phyloP scores from a whole-genome alignment of 2,113 vertebrate genomes.

The Zonotrichia leucophrys region DNA sequence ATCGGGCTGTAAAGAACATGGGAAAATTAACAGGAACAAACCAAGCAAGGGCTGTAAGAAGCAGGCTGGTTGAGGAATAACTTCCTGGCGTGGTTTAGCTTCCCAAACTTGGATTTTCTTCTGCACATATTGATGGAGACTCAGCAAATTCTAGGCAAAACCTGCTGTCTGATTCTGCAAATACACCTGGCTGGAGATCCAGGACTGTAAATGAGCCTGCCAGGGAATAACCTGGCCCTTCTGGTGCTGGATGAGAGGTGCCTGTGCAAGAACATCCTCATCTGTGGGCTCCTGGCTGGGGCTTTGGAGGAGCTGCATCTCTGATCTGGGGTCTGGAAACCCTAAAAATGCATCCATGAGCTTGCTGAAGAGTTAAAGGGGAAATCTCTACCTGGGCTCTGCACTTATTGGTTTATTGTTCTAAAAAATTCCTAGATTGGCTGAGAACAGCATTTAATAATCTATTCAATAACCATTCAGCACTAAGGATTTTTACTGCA shows the following conservation, averaged over 20 bases:
- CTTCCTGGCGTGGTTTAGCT: not conserved
- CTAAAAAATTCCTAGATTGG: not conserved
- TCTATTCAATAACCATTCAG: not conserved
- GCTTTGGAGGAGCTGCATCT: not conserved
- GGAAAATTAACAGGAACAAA: not conserved
- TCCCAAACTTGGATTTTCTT: not conserved
- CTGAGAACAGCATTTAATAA: not conserved
- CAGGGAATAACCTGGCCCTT: not conserved
- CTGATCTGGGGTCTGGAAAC: not conserved
- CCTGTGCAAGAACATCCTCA: rapidly evolving
- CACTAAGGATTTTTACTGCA: not conserved
- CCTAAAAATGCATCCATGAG: rapidly evolving
- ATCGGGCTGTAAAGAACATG: not conserved
- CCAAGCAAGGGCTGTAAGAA: not conserved
- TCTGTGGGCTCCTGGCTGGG: not conserved
- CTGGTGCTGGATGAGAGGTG: not conserved
- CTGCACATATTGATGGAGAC: rapidly evolving
- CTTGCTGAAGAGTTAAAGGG: not conserved
- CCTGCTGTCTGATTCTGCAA: no score
- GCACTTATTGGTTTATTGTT: rapidly evolving
- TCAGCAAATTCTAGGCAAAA: not conserved
- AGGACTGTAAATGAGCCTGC: not conserved
- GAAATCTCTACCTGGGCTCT: not conserved
- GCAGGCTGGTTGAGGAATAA: not conserved
- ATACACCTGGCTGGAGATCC: not conserved